Evolutionary conservation across 2,113 vertebrate species (phyloP).

Genomic region (Bucco capensis): DNA sequence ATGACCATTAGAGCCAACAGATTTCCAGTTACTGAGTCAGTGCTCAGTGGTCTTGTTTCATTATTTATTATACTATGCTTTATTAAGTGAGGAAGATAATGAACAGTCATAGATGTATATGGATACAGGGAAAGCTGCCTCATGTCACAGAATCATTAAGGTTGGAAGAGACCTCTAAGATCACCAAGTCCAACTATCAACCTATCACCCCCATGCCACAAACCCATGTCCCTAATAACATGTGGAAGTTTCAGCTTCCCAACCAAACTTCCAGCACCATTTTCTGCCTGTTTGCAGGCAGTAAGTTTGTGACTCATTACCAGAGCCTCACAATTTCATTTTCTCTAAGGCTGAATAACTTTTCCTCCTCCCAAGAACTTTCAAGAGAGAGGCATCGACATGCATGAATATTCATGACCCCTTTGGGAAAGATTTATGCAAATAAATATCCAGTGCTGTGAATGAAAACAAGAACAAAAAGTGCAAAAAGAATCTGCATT

Average conservation of each 20-base stretch:
- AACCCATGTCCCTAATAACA: too few species aligned
- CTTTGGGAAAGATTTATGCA: conserved; percentile 52
- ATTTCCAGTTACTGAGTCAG: neutral
- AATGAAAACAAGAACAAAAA: conserved; percentile 21
- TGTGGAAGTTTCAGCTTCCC: neutral
- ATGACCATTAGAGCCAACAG: neutral
- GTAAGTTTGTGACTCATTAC: neutral
- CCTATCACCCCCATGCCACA: too few species aligned
- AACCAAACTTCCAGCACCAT: neutral
- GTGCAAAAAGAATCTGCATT: neutral
- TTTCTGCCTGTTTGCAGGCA: neutral
- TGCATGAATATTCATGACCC: conserved; percentile 33
- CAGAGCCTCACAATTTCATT: neutral
- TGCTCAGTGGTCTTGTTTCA: neutral
- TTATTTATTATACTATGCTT: neutral
- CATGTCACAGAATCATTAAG: too few species aligned
- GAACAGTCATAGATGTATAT: neutral
- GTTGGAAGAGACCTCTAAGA: too few species aligned
- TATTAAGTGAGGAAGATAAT: neutral
- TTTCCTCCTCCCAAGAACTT: neutral
- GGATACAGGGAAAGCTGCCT: neutral
- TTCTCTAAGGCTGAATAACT: conserved; percentile 4
- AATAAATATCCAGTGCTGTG: neutral
- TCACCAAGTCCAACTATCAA: too few species aligned
- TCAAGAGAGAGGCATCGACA: neutral